A percentile compares a stretch with the other conserved stretches of the same genome.
phyloP scores from a whole-genome alignment of 2,113 vertebrate genomes.

The Hucho hucho region DNA sequence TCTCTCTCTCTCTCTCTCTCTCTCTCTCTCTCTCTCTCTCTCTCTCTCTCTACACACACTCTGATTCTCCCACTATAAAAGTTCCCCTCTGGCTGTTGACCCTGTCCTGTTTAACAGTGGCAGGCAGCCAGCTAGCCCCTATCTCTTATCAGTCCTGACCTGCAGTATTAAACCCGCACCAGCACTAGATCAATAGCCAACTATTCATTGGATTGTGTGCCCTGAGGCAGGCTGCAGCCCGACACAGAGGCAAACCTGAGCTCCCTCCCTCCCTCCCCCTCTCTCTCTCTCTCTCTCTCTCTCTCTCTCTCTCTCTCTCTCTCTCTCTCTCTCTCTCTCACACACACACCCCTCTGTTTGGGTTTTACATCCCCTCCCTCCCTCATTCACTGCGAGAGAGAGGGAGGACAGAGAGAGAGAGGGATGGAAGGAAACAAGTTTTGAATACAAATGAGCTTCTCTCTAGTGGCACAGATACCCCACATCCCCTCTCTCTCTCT shows the following conservation, averaged over 20 bases:
- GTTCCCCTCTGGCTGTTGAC: background rate
- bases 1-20: too few relatives aligned
- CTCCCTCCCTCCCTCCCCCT: slow-evolving; percentile 16
- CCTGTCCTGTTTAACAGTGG: background rate
- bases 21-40: background rate
- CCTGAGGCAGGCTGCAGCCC: background rate
- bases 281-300: background rate
- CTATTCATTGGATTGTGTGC: slow-evolving; percentile 40
- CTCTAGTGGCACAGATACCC: slow-evolving; percentile 57
- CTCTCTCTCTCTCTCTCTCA: background rate
- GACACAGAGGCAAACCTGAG: background rate
- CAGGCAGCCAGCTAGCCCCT: background rate
- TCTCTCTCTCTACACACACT: slow-evolving; percentile 3
- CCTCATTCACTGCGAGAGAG: slow-evolving; percentile 9
- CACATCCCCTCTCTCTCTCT: slow-evolving; percentile 32
- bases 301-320: background rate
- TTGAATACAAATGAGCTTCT: slow-evolving; percentile 73
- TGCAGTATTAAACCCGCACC: slow-evolving; percentile 31
- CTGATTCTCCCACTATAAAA: background rate
- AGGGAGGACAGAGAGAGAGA: slow-evolving; percentile 33
- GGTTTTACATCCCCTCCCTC: slow-evolving; percentile 44
- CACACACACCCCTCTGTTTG: slow-evolving; percentile 20
- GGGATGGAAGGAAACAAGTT: slow-evolving; percentile 45
- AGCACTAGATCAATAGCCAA: slow-evolving; percentile 40
- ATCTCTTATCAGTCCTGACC: slow-evolving; percentile 32